phyloP scores from a whole-genome alignment of 1,140 invertebrate species.

The Helicoverpa armigera region DNA sequence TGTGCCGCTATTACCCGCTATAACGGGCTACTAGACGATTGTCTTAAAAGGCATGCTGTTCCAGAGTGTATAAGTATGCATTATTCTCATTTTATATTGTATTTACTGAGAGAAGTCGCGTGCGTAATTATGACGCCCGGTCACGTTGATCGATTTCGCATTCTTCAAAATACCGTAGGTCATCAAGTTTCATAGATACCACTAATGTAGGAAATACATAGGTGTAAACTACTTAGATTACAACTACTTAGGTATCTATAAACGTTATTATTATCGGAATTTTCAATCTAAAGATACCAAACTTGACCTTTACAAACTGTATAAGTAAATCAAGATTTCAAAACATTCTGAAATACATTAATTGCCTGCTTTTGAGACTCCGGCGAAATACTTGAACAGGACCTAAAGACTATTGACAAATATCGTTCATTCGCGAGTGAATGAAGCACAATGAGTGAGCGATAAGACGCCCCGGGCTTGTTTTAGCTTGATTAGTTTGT shows the following conservation, averaged over 20 bases:
- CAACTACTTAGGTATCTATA: no score
- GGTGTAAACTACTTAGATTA: no score
- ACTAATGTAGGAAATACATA: no score
- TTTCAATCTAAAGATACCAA: no score
- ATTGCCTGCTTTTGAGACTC: neutral
- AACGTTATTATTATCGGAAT: no score
- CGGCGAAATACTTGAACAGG: neutral
- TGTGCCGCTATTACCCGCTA: neutral
- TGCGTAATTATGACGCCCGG: no score
- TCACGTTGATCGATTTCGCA: no score
- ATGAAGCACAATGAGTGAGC: constrained; percentile 29
- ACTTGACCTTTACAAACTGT: no score
- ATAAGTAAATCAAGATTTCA: neutral
- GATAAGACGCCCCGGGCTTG: constrained; percentile 15
- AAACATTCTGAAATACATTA: neutral
- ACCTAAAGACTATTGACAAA: constrained; percentile 24
- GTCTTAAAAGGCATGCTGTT: constrained; percentile 1
- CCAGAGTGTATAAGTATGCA: neutral
- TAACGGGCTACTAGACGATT: neutral
- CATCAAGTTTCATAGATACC: no score
- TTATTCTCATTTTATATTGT: no score
- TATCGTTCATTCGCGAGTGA: constrained; percentile 34
- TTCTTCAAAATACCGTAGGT: no score
- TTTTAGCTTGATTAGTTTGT: constrained; percentile 26
- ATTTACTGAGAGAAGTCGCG: no score